Evolutionary conservation across 2,113 vertebrate genomes (phyloP), one percentile per base, ranked within the genome.

Genomic region (Xiphorhynchus elegans): DNA sequence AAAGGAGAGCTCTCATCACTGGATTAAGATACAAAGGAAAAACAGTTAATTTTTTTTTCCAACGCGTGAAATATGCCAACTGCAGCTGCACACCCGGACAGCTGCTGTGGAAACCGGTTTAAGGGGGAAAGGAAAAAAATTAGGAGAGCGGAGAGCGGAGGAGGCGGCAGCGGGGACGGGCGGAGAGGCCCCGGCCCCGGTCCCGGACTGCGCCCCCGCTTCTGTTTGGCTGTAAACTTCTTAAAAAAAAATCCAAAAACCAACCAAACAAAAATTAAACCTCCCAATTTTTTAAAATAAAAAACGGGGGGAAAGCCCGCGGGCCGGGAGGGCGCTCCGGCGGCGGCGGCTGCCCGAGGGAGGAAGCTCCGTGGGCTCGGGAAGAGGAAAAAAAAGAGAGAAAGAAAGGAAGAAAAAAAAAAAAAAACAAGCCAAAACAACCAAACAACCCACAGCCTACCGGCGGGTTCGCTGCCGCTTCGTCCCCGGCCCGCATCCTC

Each of bases 21-120:
- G 92, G 95, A 95, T 90, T 94, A 96, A 95, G 89, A 93, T 87
- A 94, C 85, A 94, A 96, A 96, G 87, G 91, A 91, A 97, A 97
- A 96, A 94, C 93, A 93, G 95, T 95, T 96, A 89, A 93, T 96
- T 97, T 96, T 95, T 93, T 74, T 86, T 52, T 13, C 73, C 81
- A 87, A 46, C 31, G 80, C 46, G 60, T 92, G 77, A 89, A 95
- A 96, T 92, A 87, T 40, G 89, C 94, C 94, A 95, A 91, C 66
- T 87, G 85, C 85, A 83, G 92, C 82, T 85, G 59, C 94, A 50
- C 81, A 87, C 69, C 12, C 56, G 66, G 81, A 76, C 91, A 87
- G 93, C 95, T 87, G 92, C 78, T 42, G 31, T 31, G 89, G 79
- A 95, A 87, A 72, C 26, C 35, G 39, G 35, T 74, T 86, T 50